phyloP scores from a whole-genome alignment of 2,888 invertebrate genomes.

The Caenorhabditis doughertyi region DNA sequence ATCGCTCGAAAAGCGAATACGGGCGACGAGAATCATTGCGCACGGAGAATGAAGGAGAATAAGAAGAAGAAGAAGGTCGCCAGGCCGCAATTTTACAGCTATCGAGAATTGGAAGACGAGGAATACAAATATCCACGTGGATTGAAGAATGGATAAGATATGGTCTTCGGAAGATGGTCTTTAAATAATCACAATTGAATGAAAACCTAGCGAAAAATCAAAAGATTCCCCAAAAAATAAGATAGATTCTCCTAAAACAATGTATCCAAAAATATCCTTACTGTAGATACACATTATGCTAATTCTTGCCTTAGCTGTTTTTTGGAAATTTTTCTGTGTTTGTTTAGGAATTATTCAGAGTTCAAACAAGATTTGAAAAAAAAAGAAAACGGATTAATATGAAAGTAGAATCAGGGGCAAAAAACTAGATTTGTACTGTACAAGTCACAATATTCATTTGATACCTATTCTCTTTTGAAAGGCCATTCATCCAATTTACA shows the following conservation, averaged over 20 bases:
- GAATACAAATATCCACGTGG: neutral
- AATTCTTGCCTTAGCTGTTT: no score
- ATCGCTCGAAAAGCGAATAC: conserved; percentile 50
- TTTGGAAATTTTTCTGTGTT: neutral
- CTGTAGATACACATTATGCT: no score
- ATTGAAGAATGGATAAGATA: neutral
- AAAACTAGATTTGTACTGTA: conserved; percentile 22
- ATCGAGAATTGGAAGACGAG: conserved; percentile 10
- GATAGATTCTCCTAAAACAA: no score
- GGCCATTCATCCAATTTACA: conserved; percentile 2
- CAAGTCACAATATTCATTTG: conserved; percentile 12
- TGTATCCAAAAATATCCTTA: no score
- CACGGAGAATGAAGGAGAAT: neutral
- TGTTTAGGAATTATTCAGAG: neutral
- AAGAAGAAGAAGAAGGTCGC: conserved; percentile 16
- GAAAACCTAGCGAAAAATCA: no score
- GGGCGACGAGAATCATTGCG: conserved; percentile 19
- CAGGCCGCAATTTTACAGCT: conserved; percentile 38
- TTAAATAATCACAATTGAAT: no score
- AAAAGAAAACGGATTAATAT: neutral
- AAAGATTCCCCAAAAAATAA: no score
- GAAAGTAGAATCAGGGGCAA: neutral
- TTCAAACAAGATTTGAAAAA: conserved; percentile 4
- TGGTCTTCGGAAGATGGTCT: no score
- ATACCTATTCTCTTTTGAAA: neutral